Base-by-base conservation (phyloP, 2,113 vertebrate species). In the Onychorhynchus coronatus region DNA sequence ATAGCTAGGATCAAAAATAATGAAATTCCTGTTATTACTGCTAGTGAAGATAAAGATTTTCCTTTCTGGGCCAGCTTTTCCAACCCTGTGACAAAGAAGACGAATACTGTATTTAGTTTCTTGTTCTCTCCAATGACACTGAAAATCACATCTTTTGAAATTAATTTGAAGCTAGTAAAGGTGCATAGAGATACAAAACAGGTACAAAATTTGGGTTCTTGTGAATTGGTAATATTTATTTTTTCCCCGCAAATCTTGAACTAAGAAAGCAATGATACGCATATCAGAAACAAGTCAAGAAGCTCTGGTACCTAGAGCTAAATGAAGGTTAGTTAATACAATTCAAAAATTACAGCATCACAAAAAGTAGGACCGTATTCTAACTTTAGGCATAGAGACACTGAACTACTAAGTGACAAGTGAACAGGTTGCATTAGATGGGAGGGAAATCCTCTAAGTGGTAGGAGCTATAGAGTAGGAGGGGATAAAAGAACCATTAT, bases 1-100 rank as follows among this genome's bases (percentile, higher is more conserved):
- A 98, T 97, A 89, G 96, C 94, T 81, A 98, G 49, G 94, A 98
- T 98, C 91, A 98, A 95, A 97, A 98, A 98, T 72, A 98, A 89
- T 37, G 98, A 98, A 89, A 98, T 95, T 96, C 98, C 98, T 4
- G 98, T 98, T 94, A 98, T 98, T 93, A 97, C 96, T 89, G 98
- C 98, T 94, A 98, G 97, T 62, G 98, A 97, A 31, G 98, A 97
- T 78, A 98, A 78, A 62, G 98, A 98, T 81, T 98, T 98, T 80
- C 97, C 97, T 94, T 97, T 98, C 50, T 98, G 98, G 67, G 97
- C 82, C 93, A 98, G 89, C 46, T 97, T 98, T 94, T 98, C 98
- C 85, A 97, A 59, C 75, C 98, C 98, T 98, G 93, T 92, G 73
- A 89, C 73, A 96, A 91, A 97, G 80, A 96, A 96, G 80, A 91